Base-by-base conservation (phyloP, 2,113 vertebrate species). In the Petroica traversi region DNA sequence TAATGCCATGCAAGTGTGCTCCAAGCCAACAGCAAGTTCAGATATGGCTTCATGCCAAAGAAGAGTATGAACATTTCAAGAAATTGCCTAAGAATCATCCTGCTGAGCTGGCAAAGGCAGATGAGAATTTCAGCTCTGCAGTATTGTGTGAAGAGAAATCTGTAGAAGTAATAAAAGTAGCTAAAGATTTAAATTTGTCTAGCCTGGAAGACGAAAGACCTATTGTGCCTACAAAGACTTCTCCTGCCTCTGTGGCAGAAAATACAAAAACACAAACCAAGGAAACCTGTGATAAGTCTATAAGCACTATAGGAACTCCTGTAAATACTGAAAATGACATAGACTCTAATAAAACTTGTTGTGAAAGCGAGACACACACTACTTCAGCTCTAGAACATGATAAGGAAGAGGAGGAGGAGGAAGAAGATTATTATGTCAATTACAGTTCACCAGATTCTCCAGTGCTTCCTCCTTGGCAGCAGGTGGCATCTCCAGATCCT, bases 1-100 rank as follows among this genome's bases (percentile, higher is more conserved):
- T 99, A 67, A 98, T 99, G 97, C 99, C 99, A 95, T 99, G 99
- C 97, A 99, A 98, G 93, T 99, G 97, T 97, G 98, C 99, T 48
- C 99, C 99, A 52, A 99, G 98, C 97, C 97, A 98, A 75, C 98
- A 99, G 76, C 98, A 98, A 43, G 99, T 99, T 96, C 98, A 99
- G 81, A 95, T 98, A 54, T 99, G 99, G 99, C 98, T 99, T 94
- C 98, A 99, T 94, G 99, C 99, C 97, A 99, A 98, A 98, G 99
- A 98, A 96, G 98, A 99, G 71, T 99, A 98, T 14, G 98, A 99
- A 86, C 98, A 97, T 91, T 98, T 98, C 82, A 99, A 98, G 94
- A 99, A 98, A 82, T 91, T 97, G 89, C 95, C 91, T 95, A 97
- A 97, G 89, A 93, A 48, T 89, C 96, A 94, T 86, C 81, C 94